Evolutionary conservation across 2,888 invertebrate genomes (phyloP).

Genomic region (Cetonia aurata): DNA sequence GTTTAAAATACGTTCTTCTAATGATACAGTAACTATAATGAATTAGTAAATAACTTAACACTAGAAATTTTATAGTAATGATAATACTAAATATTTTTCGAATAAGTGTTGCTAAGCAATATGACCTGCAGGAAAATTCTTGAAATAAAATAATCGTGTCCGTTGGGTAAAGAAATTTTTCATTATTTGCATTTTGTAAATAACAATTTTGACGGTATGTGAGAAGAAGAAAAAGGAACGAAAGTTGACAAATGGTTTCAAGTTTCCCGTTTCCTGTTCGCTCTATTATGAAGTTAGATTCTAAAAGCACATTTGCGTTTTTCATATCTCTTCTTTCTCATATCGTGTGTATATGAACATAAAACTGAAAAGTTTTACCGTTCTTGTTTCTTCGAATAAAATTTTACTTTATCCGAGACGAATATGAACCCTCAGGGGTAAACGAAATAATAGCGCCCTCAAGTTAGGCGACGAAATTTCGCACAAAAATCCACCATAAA

Average conservation of each 20-base stretch:
- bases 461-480: background rate
- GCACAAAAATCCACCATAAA: conserved; percentile 20
- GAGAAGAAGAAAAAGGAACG: conserved; percentile 47
- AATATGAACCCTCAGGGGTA: conserved; percentile 16
- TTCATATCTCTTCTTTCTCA: conserved; percentile 49
- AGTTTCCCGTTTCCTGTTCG: conserved; percentile 50
- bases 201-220: conserved; percentile 40
- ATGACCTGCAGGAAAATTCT: background rate
- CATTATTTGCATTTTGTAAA: conserved; percentile 28
- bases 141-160: conserved; percentile 1
- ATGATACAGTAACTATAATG: no score
- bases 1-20: no score
- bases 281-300: conserved; percentile 49
- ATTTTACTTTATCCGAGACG: conserved; percentile 42
- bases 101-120: background rate
- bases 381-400: conserved; percentile 49
- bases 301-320: conserved; percentile 52
- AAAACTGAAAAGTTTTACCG: conserved; percentile 49
- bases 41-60: no score
- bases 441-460: conserved; percentile 10
- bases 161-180: conserved; percentile 18
- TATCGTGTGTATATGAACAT: conserved; percentile 28
- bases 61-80: no score
- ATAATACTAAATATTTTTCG: no score
- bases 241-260: conserved; percentile 52